These are phyloP conservation scores for Hylaeus anthracinus DNA, from an alignment of 1,140 invertebrate species.

Conservation along the genomic window DNA sequence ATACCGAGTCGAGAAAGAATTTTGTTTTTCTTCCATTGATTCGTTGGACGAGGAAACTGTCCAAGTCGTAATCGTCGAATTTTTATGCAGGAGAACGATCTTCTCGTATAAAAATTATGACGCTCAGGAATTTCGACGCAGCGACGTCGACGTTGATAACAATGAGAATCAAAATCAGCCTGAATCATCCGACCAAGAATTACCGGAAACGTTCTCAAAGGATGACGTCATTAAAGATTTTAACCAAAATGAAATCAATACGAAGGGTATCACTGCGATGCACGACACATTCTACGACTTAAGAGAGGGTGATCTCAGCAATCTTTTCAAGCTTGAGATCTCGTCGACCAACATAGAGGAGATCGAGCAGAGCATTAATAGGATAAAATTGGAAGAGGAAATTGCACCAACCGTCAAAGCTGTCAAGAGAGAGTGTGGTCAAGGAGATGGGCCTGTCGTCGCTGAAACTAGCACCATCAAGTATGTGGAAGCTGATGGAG, in stretches of 20 bases:
- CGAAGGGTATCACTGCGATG: conserved; percentile 19
- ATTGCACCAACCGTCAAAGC: conserved; percentile 53
- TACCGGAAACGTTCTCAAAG: neutral
- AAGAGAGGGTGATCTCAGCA: conserved; percentile 55
- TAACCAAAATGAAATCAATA: conserved; percentile 40
- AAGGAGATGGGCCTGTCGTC: conserved; percentile 46
- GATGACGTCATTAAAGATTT: neutral
- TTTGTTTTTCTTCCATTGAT: neutral
- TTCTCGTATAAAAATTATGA: neutral
- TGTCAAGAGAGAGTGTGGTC: conserved; percentile 43
- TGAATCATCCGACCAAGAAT: neutral
- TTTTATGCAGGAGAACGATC: neutral
- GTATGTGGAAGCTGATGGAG: conserved; percentile 58
- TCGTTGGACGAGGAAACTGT: neutral
- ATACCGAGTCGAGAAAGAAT: neutral
- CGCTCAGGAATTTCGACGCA: neutral
- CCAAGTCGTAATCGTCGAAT: neutral
- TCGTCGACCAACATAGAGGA: conserved; percentile 50
- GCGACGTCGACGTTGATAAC: neutral
- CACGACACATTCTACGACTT: conserved; percentile 47
- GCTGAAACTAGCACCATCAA: conserved; percentile 44
- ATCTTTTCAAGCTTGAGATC: conserved; percentile 66
- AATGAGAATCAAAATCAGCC: neutral
- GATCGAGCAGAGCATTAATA: conserved; percentile 64
- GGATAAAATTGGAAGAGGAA: conserved; percentile 66